phyloP scores from a whole-genome alignment of 2,113 vertebrate genomes.

The Leptocoma aspasia region DNA sequence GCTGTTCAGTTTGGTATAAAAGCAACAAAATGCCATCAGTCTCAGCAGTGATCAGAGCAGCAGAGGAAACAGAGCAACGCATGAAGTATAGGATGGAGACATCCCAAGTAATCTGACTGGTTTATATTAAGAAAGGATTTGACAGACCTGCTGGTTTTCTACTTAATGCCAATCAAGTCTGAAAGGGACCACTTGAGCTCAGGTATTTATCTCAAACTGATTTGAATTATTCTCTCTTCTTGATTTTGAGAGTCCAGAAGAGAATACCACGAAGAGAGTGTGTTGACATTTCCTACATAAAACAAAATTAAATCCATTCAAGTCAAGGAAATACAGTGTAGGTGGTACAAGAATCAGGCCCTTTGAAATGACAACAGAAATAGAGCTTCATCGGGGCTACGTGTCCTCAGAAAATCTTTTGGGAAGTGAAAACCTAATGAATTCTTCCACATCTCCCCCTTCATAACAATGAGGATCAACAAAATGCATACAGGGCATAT shows the following conservation, averaged over 20 bases:
- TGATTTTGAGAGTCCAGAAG: constrained; percentile 14
- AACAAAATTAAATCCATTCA: background rate
- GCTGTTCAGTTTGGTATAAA: constrained; percentile 50
- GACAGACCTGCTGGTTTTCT: constrained; percentile 15
- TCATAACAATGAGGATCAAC: background rate
- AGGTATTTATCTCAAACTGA: constrained; percentile 11
- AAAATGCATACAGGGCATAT: background rate
- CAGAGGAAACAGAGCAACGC: constrained; percentile 1
- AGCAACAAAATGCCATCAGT: constrained; percentile 5
- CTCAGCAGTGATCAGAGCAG: constrained; percentile 23
- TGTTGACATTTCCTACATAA: constrained; percentile 4
- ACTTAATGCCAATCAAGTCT: constrained; percentile 4
- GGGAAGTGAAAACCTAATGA: background rate
- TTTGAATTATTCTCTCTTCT: constrained; percentile 22
- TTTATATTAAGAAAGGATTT: constrained; percentile 22
- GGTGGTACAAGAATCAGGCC: background rate
- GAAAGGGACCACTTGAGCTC: constrained; percentile 6
- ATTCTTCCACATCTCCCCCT: accelerated
- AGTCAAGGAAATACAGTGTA: background rate
- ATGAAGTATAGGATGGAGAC: background rate
- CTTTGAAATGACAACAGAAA: background rate
- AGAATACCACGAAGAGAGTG: background rate
- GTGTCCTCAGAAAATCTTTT: background rate
- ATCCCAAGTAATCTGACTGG: background rate
- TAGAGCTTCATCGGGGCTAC: accelerated